Evolutionary conservation across 2,113 vertebrate genomes (phyloP), one percentile per base, ranked within the genome.

Genomic region (Corythaeola cristata): DNA sequence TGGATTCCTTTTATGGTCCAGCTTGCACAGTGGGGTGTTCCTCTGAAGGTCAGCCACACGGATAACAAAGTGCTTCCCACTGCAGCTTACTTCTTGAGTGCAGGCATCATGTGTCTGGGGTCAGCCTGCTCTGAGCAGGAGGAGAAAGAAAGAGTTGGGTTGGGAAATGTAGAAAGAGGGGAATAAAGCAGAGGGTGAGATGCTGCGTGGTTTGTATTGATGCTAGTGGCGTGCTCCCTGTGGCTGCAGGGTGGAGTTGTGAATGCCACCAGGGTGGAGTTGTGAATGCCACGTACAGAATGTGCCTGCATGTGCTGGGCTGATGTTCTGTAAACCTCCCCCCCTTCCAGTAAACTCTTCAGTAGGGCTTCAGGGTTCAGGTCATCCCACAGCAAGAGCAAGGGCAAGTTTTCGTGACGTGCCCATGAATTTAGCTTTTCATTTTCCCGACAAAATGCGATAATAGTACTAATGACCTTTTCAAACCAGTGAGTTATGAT

Each of bases 21-120:
- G 72, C 71, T 79, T 93, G 79, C 68, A n/a, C 90, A 72, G 88
- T 75, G 80, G 96, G 95, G 89, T 97, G 83, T 98, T 98, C 95
- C 95, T 93, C 78, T 95, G 95, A 96, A 97, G 95, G 96, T 96
- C 93, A 96, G 85, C 1, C 3, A 50, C 73, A 67, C 0, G 49
- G 93, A 62, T 83, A 81, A 91, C 32, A 68, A 74, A 95, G 72
- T 75, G 60, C 80, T 92, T 90, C 91, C 94, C 76, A 35, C 68
- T 86, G 80, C 75, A 86, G 80, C 23, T 67, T 22, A 2, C 22
- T 41, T 85, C 62, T 5, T 72, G 67, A 80, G 86, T 3, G 2
- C 19, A 41, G 33, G 44, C 69, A 11, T 53, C 45, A 3, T 24
- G 45, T 82, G 53, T 67, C 59, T 81, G 23, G 28, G 86, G 37